A percentile compares a stretch with the other conserved stretches of the same genome.
These are phyloP conservation scores for Anguilla anguilla DNA, from an alignment of 2,797 vertebrate genomes.

Conservation along the genomic window DNA sequence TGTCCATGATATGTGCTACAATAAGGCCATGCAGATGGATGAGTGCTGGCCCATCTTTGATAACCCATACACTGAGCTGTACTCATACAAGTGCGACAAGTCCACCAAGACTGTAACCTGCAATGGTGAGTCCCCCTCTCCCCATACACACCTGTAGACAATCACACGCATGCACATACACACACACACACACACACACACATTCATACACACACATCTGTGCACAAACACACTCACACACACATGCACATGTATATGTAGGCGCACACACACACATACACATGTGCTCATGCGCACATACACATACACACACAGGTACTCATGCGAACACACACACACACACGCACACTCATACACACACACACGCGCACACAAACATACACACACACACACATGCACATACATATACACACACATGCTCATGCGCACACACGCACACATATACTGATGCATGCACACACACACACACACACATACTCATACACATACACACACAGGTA, in stretches of 20 bases:
- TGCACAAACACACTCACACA: no score
- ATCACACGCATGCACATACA: no score
- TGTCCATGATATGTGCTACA: slow-evolving; percentile 68
- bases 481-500: no score
- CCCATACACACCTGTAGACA: background rate
- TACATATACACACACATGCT: background rate
- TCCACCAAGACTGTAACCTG: slow-evolving; percentile 60
- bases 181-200: background rate
- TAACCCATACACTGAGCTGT: slow-evolving; percentile 70
- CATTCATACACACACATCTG: background rate
- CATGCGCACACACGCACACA: no score
- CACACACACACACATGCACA: background rate
- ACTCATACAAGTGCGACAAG: slow-evolving; percentile 63
- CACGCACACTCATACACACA: background rate
- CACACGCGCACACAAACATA: no score
- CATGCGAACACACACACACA: background rate
- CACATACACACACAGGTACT: background rate
- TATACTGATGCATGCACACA: background rate
- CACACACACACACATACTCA: background rate
- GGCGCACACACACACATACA: background rate
- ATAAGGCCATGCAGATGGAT: slow-evolving; percentile 56
- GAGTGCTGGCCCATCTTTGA: slow-evolving; percentile 68
- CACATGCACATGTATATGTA: no score
- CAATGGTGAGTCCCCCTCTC: slow-evolving; percentile 55
- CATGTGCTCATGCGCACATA: background rate